Evolutionary conservation across 2,113 vertebrate genomes (phyloP), one percentile per base, ranked within the genome.

Genomic region (Ageneiosus marmoratus): DNA sequence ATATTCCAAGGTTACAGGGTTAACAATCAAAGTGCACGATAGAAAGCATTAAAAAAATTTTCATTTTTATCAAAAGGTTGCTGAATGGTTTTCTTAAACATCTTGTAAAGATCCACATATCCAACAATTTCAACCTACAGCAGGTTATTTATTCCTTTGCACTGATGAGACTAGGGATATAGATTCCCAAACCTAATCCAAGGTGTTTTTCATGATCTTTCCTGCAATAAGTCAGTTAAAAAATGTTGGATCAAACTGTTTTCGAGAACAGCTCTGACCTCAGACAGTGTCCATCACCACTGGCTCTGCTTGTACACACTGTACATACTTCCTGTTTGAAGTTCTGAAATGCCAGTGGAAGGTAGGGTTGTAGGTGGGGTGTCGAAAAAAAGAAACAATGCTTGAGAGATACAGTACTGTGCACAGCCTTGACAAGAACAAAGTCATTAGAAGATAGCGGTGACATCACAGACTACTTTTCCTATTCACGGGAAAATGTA

Each of bases 1-100:
- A 37, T 55, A 76, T 37, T 76, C 73, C 73, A 76, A 55, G 73
- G 73, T 76, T 76, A 76, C 50, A 34, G 29, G 73, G 73, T 76
- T 76, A 76, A 53, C 20, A 55, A 34, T 76, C 51, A 75, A 32
- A 75, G 48, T 12, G 70, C 29, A 29, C 55, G 50, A 76, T 50
- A 55, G 50, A 55, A 22, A 5, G 50, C 29, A 22, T 55, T 76
- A 55, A 2, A 55, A n/a, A n/a, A n/a, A n/a, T n/a, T 55, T 53
- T 55, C 29, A 5, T 55, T 55, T 55, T 55, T 8, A 55, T 76
- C 11, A 22, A 3, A 55, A 55, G 73, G 50, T 55, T 34, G 4
- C 73, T 7, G 50, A 55, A 34, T 76, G 51, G 12, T 55, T 29
- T 55, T 2, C 27, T 32, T 11, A 29, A 18, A 53, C 27, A 51